These are phyloP conservation scores for Panthera uncia DNA, from an alignment of 2,113 vertebrate species.

Conservation along the genomic window DNA sequence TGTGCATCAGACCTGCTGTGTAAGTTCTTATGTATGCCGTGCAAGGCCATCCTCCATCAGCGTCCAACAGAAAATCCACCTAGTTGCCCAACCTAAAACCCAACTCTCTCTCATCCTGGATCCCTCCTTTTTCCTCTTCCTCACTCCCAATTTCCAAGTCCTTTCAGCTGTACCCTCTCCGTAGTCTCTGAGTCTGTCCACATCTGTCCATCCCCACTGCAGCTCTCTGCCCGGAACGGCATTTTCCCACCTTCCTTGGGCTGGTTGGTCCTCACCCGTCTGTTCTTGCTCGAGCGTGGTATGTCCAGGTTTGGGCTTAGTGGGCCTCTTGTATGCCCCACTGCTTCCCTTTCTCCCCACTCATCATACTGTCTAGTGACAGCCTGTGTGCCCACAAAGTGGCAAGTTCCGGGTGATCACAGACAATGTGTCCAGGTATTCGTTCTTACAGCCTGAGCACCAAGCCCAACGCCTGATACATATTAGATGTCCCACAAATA, in stretches of 20 bases:
- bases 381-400: background rate
- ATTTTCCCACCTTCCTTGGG: accelerated
- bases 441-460: background rate
- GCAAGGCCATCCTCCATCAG: background rate
- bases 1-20: background rate
- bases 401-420: background rate
- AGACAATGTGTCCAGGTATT: accelerated
- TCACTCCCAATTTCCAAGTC: background rate
- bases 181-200: background rate
- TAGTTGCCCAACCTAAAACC: background rate
- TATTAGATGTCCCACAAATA: background rate
- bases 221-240: accelerated
- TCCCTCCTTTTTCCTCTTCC: background rate
- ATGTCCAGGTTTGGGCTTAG: background rate
- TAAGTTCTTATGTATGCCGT: background rate
- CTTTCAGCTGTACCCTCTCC: accelerated
- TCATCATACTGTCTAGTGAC: too few relatives aligned
- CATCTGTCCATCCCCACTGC: background rate
- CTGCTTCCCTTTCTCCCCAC: background rate
- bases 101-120: background rate
- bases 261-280: background rate
- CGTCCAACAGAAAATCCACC: background rate
- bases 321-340: accelerated
- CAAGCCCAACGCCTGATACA: background rate
- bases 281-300: accelerated